Conservation (phyloP, 2,797 vertebrate species). For the Tauraco hartlaubi region DNA sequence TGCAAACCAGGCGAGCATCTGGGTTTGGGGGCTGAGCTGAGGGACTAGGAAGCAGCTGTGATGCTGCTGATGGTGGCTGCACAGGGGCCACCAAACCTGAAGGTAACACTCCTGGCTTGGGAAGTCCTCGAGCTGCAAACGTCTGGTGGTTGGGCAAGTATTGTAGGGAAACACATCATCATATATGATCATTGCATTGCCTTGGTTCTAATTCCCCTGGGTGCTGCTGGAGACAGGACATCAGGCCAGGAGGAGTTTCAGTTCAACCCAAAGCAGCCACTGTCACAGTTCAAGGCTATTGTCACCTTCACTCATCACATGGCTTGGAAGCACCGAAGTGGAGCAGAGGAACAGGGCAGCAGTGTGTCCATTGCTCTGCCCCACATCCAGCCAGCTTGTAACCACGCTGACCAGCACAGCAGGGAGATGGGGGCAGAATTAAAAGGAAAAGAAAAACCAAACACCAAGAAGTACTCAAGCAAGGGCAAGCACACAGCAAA, state of each 20-base stretch:
- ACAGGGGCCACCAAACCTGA: background rate
- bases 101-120: background rate
- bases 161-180: background rate
- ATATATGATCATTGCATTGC: accelerated
- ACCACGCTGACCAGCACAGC: accelerated
- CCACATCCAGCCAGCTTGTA: background rate
- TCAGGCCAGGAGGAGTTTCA: background rate
- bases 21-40: background rate
- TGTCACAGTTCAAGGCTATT: background rate
- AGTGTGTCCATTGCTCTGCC: background rate
- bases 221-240: background rate
- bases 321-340: background rate
- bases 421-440: background rate
- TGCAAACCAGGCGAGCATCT: background rate
- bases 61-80: background rate
- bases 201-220: background rate
- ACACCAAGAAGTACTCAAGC: background rate
- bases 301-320: background rate
- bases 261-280: background rate
- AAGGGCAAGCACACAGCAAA: background rate
- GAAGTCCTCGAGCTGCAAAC: background rate
- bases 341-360: background rate
- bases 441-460: background rate
- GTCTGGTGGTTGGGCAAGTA: background rate
- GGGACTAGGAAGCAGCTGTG: background rate